Conservation (phyloP, 2,888 invertebrate species). For the Theretra japonica region DNA sequence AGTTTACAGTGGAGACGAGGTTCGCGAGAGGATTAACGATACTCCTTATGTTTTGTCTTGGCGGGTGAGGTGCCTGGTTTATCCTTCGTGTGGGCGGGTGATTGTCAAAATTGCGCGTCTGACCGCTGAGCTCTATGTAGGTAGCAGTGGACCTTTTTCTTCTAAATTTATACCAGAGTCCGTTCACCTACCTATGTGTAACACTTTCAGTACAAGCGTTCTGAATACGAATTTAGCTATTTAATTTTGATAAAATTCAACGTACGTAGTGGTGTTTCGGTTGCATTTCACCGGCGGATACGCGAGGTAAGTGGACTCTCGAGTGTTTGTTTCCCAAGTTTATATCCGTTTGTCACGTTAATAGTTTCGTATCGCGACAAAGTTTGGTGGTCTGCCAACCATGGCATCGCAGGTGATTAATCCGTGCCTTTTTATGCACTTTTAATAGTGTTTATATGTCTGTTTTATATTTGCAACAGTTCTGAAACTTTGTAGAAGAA, state of each 20-base stretch:
- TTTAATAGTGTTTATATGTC: background rate
- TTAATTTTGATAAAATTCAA: conserved; percentile 35
- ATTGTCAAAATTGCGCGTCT: conserved; percentile 34
- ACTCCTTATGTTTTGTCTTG: conserved; percentile 27
- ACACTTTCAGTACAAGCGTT: conserved; percentile 53
- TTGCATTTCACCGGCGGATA: conserved; percentile 29
- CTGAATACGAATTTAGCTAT: conserved; percentile 54
- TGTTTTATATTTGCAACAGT: background rate
- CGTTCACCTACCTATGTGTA: conserved; percentile 59
- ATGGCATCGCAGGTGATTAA: background rate
- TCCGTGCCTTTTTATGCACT: background rate
- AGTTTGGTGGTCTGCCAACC: conserved; percentile 20
- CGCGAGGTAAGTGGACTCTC: conserved; percentile 26
- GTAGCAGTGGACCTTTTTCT: conserved; percentile 37
- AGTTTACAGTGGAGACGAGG: conserved; percentile 12
- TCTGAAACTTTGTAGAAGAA: background rate
- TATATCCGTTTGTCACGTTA: conserved; percentile 3
- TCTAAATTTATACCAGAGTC: conserved; percentile 59
- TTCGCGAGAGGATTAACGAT: conserved; percentile 18
- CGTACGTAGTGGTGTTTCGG: conserved; percentile 20
- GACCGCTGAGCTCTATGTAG: conserved; percentile 23
- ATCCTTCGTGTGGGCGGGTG: conserved; percentile 23
- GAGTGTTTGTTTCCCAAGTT: conserved; percentile 1
- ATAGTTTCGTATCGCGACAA: conserved; percentile 9
- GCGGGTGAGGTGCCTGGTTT: conserved; percentile 26